phyloP scores from a whole-genome alignment of 2,888 invertebrate species.

The Empis livida region DNA sequence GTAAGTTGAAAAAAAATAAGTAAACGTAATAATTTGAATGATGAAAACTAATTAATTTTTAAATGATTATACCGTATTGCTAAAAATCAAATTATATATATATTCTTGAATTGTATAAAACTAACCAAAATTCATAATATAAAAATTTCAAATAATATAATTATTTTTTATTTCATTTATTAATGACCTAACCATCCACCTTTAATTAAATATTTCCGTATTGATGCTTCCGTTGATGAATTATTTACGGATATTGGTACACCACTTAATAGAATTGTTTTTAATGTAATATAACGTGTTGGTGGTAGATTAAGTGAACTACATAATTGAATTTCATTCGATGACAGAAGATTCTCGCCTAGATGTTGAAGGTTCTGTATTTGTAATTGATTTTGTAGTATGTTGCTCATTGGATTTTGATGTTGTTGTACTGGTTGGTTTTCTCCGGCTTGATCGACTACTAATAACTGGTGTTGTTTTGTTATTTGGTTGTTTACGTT shows the following conservation, averaged over 20 bases:
- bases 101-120: too few relatives aligned
- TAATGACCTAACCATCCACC: conserved; percentile 35
- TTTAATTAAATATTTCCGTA: conserved; percentile 37
- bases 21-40: too few relatives aligned
- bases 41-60: too few relatives aligned
- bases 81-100: too few relatives aligned
- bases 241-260: conserved; percentile 24
- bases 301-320: conserved; percentile 66
- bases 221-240: conserved; percentile 30
- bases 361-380: conserved; percentile 28
- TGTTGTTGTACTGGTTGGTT: conserved; percentile 27
- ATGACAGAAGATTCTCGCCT: conserved; percentile 46
- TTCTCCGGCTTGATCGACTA: conserved; percentile 10
- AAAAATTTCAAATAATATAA: too few relatives aligned
- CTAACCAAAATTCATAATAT: too few relatives aligned
- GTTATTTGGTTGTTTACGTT: conserved; percentile 7
- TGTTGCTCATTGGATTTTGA: conserved; percentile 47
- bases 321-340: conserved; percentile 62
- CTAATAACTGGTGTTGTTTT: conserved; percentile 18
- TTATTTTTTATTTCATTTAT: too few relatives aligned
- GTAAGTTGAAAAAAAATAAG: too few relatives aligned
- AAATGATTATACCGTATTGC: too few relatives aligned
- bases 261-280: conserved; percentile 60
- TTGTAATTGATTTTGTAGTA: conserved; percentile 36
- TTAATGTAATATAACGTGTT: conserved; percentile 78